These are phyloP conservation scores for Prunella fulvescens DNA, from an alignment of 2,113 vertebrate species.

Conservation along the genomic window DNA sequence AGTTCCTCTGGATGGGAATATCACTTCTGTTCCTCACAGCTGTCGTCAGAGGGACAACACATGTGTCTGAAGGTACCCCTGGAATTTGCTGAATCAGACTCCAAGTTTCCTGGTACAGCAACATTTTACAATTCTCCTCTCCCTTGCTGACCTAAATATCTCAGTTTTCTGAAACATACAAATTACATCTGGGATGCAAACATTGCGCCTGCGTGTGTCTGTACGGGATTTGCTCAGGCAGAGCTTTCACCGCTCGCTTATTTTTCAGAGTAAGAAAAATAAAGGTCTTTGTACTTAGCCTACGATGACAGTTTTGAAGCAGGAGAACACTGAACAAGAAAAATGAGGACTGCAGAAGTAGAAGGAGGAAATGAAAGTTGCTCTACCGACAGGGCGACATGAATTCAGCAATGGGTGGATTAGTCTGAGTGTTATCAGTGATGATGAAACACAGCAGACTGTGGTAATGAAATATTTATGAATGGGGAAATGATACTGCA, in stretches of 20 bases:
- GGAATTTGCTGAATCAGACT: constrained; percentile 9
- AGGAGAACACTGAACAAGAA: not conserved
- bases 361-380: constrained; percentile 28
- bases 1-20: not conserved
- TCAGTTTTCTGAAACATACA: not conserved
- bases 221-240: not conserved
- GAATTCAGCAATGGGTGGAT: constrained; percentile 58
- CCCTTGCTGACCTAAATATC: not conserved
- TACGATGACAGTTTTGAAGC: not conserved
- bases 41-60: not conserved
- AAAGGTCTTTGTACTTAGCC: not conserved
- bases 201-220: not conserved
- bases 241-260: not conserved
- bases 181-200: not conserved
- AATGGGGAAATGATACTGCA: constrained; percentile 78
- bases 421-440: constrained; percentile 33
- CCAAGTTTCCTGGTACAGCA: not conserved
- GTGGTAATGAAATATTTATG: constrained; percentile 85
- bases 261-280: not conserved
- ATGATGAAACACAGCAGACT: constrained; percentile 73
- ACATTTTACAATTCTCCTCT: not conserved
- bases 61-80: not conserved
- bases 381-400: constrained; percentile 17
- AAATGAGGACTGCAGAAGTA: constrained; percentile 11
- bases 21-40: not conserved